Percentiles rank a stretch among this genome's conserved stretches.
phyloP scores from a whole-genome alignment of 2,113 vertebrate species.

The Neomonachus schauinslandi region DNA sequence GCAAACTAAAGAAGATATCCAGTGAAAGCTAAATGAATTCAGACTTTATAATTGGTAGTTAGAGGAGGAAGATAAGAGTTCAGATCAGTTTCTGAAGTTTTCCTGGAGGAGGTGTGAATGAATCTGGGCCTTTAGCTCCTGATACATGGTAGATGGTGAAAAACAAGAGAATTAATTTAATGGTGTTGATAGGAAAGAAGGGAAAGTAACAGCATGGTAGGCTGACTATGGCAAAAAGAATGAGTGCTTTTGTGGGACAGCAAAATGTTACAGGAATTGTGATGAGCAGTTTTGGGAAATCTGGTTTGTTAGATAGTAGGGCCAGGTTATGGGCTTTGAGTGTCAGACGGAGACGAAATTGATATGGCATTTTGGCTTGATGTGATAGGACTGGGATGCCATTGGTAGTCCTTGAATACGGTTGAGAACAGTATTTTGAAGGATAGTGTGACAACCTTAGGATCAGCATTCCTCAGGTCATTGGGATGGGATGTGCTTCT shows the following conservation, averaged over 20 bases:
- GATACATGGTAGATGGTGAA: neutral
- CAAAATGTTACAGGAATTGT: neutral
- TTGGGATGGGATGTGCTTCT: neutral
- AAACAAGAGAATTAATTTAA: neutral
- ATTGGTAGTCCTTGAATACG: neutral
- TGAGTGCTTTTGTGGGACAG: neutral
- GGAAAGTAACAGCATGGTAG: neutral
- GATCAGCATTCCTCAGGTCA: neutral
- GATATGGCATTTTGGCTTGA: neutral
- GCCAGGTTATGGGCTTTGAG: neutral
- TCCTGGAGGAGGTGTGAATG: neutral
- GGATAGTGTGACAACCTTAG: neutral
- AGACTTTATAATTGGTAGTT: neutral
- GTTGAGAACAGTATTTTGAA: constrained; percentile 20
- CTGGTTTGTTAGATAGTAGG: neutral
- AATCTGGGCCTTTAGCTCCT: neutral
- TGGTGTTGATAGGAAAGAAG: neutral
- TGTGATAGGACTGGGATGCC: neutral
- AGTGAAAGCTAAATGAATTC: neutral
- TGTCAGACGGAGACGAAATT: neutral
- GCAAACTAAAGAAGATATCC: neutral
- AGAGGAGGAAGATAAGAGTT: neutral
- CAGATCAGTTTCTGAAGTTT: neutral
- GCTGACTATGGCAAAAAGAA: neutral
- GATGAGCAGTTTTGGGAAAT: neutral